These are phyloP conservation scores for Adrianichthys oophorus DNA, from an alignment of 2,797 vertebrate species.

Conservation along the genomic window DNA sequence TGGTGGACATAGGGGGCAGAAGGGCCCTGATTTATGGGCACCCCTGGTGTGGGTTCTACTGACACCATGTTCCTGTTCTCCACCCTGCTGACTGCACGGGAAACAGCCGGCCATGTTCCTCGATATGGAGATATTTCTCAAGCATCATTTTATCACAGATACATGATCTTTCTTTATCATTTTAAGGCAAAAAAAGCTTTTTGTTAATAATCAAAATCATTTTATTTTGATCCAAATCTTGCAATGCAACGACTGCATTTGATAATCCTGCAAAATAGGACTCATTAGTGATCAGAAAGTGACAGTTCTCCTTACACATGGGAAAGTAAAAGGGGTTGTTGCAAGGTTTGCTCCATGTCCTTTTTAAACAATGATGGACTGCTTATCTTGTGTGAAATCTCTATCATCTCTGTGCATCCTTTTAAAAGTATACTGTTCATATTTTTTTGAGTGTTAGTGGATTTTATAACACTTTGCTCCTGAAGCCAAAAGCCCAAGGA, in stretches of 20 bases:
- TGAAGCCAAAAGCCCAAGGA: slow-evolving; percentile 13
- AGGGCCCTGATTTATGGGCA: slow-evolving; percentile 89
- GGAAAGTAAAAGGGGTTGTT: slow-evolving; percentile 29
- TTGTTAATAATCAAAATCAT: neutral
- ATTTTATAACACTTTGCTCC: slow-evolving; percentile 23
- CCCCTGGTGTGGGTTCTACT: slow-evolving; percentile 83
- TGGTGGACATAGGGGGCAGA: slow-evolving; percentile 71
- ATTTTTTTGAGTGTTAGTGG: neutral
- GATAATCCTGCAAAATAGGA: slow-evolving; percentile 32
- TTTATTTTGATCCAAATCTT: slow-evolving; percentile 7
- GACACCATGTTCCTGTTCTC: slow-evolving; percentile 85
- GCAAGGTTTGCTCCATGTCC: slow-evolving; percentile 58
- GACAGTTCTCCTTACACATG: slow-evolving; percentile 22
- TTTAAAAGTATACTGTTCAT: neutral
- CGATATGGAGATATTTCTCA: slow-evolving; percentile 11
- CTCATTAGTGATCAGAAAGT: slow-evolving; percentile 35
- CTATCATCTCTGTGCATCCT: neutral
- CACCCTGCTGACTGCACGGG: slow-evolving; percentile 55
- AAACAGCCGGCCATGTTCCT: slow-evolving; percentile 36
- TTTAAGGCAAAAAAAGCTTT: neutral
- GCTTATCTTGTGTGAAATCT: slow-evolving; percentile 21
- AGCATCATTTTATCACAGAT: slow-evolving; percentile 10
- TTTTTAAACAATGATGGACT: slow-evolving; percentile 53
- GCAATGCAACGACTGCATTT: slow-evolving; percentile 28
- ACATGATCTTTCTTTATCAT: too few species aligned